These are phyloP conservation scores for Pipistrellus kuhlii DNA, from an alignment of 2,797 vertebrate species.

Conservation along the genomic window DNA sequence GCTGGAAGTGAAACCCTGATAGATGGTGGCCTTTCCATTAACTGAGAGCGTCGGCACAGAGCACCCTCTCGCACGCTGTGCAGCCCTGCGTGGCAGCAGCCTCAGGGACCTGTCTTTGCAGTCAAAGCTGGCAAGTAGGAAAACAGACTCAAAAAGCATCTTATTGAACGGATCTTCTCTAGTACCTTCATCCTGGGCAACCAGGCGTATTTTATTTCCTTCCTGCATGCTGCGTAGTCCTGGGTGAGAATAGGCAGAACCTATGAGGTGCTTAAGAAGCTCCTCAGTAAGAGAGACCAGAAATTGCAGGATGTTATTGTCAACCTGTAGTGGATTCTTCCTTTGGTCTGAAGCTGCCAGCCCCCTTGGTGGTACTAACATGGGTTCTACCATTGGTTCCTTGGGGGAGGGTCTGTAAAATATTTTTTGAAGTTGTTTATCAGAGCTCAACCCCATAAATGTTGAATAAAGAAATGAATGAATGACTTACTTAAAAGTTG, in stretches of 20 bases:
- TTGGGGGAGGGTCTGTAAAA: slow-evolving; percentile 10
- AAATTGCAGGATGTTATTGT: slow-evolving; percentile 7
- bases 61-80: neutral
- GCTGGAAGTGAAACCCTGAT: slow-evolving; percentile 79
- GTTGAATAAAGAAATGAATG: slow-evolving; percentile 22
- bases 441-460: slow-evolving; percentile 31
- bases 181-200: slow-evolving; percentile 42
- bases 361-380: neutral
- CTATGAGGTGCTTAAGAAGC: slow-evolving; percentile 15
- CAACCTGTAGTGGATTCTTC: neutral
- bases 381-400: neutral
- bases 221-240: neutral
- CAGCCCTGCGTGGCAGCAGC: neutral
- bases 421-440: slow-evolving; percentile 31
- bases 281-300: neutral
- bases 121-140: slow-evolving; percentile 71
- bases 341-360: neutral
- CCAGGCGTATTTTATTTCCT: slow-evolving; percentile 58
- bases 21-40: slow-evolving; percentile 81
- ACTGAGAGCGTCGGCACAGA: slow-evolving; percentile 58
- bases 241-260: slow-evolving; percentile 4
- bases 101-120: slow-evolving; percentile 63
- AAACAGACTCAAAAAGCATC: slow-evolving; percentile 63
- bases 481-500: slow-evolving; percentile 7
- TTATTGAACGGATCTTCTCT: slow-evolving; percentile 60